These are phyloP conservation scores for Azemiops feae DNA, from an alignment of 2,113 vertebrate species.

Conservation along the genomic window DNA sequence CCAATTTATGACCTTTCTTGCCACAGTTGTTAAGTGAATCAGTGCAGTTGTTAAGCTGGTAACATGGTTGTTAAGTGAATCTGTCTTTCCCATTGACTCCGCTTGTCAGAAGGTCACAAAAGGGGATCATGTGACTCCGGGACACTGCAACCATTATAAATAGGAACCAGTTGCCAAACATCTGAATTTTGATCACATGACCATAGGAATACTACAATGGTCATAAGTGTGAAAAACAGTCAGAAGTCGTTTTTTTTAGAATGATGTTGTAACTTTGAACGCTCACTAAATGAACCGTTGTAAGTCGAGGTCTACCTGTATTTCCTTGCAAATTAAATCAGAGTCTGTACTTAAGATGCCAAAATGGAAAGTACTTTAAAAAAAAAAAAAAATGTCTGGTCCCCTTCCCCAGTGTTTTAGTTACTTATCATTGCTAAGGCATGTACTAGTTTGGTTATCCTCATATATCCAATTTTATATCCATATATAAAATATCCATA, in stretches of 20 bases:
- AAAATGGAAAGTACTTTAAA: neutral
- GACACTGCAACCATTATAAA: neutral
- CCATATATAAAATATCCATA: too few species aligned
- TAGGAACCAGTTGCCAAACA: neutral
- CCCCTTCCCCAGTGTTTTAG: neutral
- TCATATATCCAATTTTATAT: neutral
- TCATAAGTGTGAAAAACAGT: too few species aligned
- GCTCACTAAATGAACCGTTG: neutral
- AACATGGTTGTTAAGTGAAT: neutral
- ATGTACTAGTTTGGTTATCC: neutral
- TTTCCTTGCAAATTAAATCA: neutral
- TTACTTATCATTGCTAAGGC: neutral
- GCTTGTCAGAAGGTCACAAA: neutral
- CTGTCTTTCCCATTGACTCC: neutral
- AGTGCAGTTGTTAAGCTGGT: too few species aligned
- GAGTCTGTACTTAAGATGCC: neutral
- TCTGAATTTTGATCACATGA: neutral
- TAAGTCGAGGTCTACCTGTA: neutral
- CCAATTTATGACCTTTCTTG: neutral
- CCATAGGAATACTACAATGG: neutral
- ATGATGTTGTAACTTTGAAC: neutral
- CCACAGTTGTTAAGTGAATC: neutral
- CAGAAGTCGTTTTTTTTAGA: neutral
- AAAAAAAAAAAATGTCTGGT: too few species aligned
- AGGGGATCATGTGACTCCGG: neutral